Evolutionary conservation across 2,113 vertebrate genomes (phyloP), one percentile per base, ranked within the genome.

Genomic region (Aplodontia rufa): DNA sequence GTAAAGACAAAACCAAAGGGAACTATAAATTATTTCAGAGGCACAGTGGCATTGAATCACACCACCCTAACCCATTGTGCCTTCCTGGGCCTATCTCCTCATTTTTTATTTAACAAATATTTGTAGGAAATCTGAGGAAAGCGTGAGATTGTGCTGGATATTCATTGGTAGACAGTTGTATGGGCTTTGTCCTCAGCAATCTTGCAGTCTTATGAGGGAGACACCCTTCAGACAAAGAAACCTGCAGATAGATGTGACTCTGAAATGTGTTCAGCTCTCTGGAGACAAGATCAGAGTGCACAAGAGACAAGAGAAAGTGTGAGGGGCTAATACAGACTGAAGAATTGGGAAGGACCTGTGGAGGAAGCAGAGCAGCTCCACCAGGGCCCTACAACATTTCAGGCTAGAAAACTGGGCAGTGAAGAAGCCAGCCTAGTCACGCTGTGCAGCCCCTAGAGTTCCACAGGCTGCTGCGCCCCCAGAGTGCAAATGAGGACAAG

Each of bases 351-450:
- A 60, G 35, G 49, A 32, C 32, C 20, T 47, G 66, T 24, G 49
- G 10, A 74, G 17, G 58, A 84, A 74, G 72, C 68, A 60, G 55
- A 78, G n/a, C n/a, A n/a, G 5, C 35, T 84, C 32, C 55, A 40
- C 13, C n/a, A n/a, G 75, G 49, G 22, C 10, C n/a, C 24, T 26
- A 42, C 37, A 35, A 30, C 16, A 90, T 14, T 53, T 40, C 40
- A 8, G 1, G 14, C 53, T 3, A 90, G 60, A 78, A 72, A 81
- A 75, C 19, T 16, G 71, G 78, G 45, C 11, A 42, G 30, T 14
- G 32, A 86, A 79, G 60, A 71, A 78, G 28, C 51, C n/a, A n/a
- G n/a, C 40, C 83, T 58, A 64, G 55, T 88, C 87, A 94, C 91
- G 49, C 72, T 92, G 40, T 68, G 32, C 49, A 49, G 35, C 4